Percentiles rank a stretch among this genome's conserved stretches.
Conservation (phyloP, 2,797 vertebrate genomes). For the Natrix natrix region DNA sequence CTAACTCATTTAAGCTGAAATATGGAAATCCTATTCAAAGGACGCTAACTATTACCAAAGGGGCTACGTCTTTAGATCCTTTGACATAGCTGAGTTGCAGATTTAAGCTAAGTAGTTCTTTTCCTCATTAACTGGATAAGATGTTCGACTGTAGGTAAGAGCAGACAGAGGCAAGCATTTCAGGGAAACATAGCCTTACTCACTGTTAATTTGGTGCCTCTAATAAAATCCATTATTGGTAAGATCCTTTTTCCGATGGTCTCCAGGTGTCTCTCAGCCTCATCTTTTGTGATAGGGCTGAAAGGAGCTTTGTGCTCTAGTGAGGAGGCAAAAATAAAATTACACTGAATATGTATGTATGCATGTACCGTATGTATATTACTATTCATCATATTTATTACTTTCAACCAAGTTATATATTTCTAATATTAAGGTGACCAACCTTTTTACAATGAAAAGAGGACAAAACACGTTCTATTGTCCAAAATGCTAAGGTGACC, state of each 20-base stretch:
- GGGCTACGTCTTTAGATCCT: neutral
- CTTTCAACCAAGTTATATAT: too few relatives aligned
- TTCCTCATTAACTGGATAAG: neutral
- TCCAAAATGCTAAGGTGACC: too few relatives aligned
- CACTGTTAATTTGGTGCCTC: constrained; percentile 71
- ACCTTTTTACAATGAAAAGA: too few relatives aligned
- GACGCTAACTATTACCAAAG: neutral
- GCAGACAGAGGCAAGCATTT: neutral
- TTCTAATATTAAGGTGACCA: too few relatives aligned
- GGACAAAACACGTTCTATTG: too few relatives aligned
- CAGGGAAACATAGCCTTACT: constrained; percentile 38
- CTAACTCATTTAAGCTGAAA: neutral
- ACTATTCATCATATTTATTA: too few relatives aligned
- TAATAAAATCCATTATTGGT: constrained; percentile 73
- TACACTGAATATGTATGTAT: constrained; percentile 13
- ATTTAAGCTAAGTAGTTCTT: neutral
- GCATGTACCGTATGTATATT: too few relatives aligned
- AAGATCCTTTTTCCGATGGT: constrained; percentile 64
- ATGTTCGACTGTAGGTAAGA: neutral
- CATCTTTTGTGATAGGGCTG: constrained; percentile 51
- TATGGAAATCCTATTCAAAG: neutral
- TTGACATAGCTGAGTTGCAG: neutral
- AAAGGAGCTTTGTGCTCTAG: constrained; percentile 67
- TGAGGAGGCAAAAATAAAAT: constrained; percentile 37
- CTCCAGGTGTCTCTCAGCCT: constrained; percentile 58